Percentiles rank a stretch among this genome's conserved stretches.
These are phyloP conservation scores for Diadromus collaris DNA, from an alignment of 2,888 invertebrate species.

Conservation along the genomic window DNA sequence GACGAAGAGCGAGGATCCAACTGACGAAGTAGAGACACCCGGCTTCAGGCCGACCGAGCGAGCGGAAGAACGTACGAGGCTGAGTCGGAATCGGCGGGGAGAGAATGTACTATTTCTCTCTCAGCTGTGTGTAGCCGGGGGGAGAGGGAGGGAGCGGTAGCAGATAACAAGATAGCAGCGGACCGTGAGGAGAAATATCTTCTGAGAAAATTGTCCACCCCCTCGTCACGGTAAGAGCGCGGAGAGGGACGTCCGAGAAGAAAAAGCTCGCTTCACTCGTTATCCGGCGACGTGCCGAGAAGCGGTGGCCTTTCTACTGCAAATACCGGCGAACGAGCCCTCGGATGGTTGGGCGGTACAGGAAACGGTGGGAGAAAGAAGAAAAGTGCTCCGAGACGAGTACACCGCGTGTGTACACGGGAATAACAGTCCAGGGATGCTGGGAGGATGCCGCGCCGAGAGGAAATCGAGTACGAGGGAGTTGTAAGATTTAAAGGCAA, in stretches of 20 bases:
- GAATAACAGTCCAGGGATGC: background rate
- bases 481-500: constrained; percentile 7
- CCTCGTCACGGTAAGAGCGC: constrained; percentile 64
- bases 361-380: constrained; percentile 58
- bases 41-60: constrained; percentile 39
- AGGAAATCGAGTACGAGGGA: background rate
- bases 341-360: constrained; percentile 48
- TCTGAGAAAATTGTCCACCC: constrained; percentile 74
- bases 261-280: constrained; percentile 68
- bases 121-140: constrained; percentile 22
- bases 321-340: constrained; percentile 57
- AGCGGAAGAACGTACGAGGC: constrained; percentile 35
- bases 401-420: constrained; percentile 2
- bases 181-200: constrained; percentile 74
- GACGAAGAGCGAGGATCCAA: constrained; percentile 1
- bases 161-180: constrained; percentile 76
- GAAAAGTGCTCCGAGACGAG: constrained; percentile 32
- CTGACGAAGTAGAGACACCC: constrained; percentile 2
- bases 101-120: constrained; percentile 20
- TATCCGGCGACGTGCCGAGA: constrained; percentile 65
- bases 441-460: background rate
- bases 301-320: constrained; percentile 42
- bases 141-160: constrained; percentile 40
- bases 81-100: constrained; percentile 33
- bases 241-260: constrained; percentile 20